Base-by-base conservation (phyloP, 2,797 vertebrate genomes). In the Chaetophractus vellerosus region DNA sequence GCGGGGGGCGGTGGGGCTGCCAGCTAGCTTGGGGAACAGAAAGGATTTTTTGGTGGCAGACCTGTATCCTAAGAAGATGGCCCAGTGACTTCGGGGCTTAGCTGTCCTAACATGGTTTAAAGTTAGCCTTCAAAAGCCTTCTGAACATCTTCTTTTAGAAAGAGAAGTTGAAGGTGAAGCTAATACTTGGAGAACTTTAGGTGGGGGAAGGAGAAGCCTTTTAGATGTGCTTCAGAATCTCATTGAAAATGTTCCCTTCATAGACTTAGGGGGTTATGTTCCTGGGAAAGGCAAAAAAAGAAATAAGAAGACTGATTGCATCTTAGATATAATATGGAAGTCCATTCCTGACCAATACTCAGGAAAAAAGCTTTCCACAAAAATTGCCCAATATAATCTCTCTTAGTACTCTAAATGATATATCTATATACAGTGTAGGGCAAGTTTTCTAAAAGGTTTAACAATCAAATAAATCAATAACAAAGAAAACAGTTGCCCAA, bases 381-480 rank as follows among this genome's bases (percentile, higher is more conserved):
- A 96, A 88, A 83, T 59, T 83, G 24, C 41, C 45, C 63, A 68
- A 78, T 78, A 64, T n/a, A 75, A 85, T 71, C 72, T 75, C 21
- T 76, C 90, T 90, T 78, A 63, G 86, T 88, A 50, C 72, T 63
- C 63, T 68, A 71, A 41, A 15, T 72, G 38, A 74, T 71, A 50
- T 31, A 63, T 78, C 76, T 82, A 24, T 72, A 33, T 28, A 18
- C 15, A 64, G 6, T 69, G 18, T 57, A 63, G n/a, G 50, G 9
- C n/a, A 86, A 72, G n/a, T 81, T 90, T 87, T 93, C 90, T 48
- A 48, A 87, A 87, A 78, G 31, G 55, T 45, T 94, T 95, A 86
- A 64, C 45, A 71, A 66, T 83, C 45, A 69, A 88, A 26, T 79
- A 88, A 88, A 82, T 86, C 69, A 91, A 74, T 21, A 91, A 50